A percentile compares a stretch with the other conserved stretches of the same genome.
Evolutionary conservation across 1,140 invertebrate species (phyloP).

Genomic region (Batillaria attramentaria): DNA sequence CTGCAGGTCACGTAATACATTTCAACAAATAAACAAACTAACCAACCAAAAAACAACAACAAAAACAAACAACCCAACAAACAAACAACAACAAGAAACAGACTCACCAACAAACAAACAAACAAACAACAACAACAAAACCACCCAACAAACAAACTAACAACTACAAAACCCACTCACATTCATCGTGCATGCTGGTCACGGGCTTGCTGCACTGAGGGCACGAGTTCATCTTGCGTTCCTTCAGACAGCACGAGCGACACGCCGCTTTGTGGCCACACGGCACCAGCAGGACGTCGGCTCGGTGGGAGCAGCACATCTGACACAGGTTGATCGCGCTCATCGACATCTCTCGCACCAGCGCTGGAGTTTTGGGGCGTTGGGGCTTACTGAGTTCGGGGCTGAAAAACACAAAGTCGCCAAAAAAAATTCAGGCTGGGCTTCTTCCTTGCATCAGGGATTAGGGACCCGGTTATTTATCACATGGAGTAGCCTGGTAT

Average conservation of each 20-base stretch:
- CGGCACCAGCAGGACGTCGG: conserved; percentile 7
- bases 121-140: no score
- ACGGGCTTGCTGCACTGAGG: neutral
- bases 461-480: no score
- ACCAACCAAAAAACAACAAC: no score
- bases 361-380: conserved; percentile 1
- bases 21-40: no score
- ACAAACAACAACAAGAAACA: no score
- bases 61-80: no score
- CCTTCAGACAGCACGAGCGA: neutral
- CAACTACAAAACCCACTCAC: neutral
- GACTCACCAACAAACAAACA: no score
- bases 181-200: neutral
- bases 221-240: neutral
- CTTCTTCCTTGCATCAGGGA: no score
- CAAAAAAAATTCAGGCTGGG: no score
- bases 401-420: neutral
- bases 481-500: no score
- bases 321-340: conserved; percentile 10
- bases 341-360: conserved; percentile 17
- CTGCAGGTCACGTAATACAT: no score
- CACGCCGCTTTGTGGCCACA: neutral
- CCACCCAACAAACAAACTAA: no score
- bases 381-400: neutral
- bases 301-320: conserved; percentile 4